A percentile compares a stretch with the other conserved stretches of the same genome.
Conservation (phyloP, 2,113 vertebrate species). For the Phoenicopterus ruber region DNA sequence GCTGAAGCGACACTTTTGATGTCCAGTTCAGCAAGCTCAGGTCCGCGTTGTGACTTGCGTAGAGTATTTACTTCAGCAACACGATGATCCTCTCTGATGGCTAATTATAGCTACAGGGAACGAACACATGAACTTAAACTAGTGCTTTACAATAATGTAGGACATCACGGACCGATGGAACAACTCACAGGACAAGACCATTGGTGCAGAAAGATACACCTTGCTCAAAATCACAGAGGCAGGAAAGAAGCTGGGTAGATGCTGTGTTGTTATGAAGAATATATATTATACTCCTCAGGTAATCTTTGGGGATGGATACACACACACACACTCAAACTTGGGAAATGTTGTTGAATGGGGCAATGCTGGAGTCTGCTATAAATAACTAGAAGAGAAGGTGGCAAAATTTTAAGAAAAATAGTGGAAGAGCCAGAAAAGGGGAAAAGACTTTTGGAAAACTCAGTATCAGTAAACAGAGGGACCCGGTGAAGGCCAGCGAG, state of each 20-base stretch:
- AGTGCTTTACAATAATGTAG: background rate
- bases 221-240: background rate
- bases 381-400: background rate
- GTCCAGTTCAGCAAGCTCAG: background rate
- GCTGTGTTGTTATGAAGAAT: background rate
- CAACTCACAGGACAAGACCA: background rate
- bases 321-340: background rate
- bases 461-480: background rate
- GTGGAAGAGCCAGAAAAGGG: background rate
- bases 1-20: accelerated
- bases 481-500: background rate
- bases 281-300: background rate
- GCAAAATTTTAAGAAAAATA: background rate
- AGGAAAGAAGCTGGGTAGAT: background rate
- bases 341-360: background rate
- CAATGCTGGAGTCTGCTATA: background rate
- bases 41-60: accelerated
- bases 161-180: background rate
- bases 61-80: background rate
- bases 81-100: background rate
- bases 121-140: background rate
- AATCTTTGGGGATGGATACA: background rate
- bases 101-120: background rate
- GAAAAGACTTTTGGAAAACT: background rate
- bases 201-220: accelerated